Evolutionary conservation across 2,113 vertebrate species (phyloP).

Genomic region (Patagioenas fasciata): DNA sequence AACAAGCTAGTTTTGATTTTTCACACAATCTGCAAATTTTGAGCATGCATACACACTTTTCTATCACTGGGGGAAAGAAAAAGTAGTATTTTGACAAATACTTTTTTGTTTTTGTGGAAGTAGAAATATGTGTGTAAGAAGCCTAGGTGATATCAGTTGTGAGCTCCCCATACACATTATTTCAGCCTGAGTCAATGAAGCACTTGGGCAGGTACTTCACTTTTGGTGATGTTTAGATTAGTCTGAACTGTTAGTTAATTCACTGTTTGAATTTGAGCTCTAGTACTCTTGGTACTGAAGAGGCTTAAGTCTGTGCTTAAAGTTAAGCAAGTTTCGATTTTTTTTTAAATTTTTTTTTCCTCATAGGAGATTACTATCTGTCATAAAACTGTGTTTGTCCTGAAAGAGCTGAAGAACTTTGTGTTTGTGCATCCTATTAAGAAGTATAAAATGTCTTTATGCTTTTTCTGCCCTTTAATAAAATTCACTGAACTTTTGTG

Average conservation of each 20-base stretch:
- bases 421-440: neutral
- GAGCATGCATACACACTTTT: neutral
- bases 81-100: neutral
- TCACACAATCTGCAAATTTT: neutral
- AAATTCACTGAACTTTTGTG: neutral
- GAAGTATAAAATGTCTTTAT: neutral
- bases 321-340: neutral
- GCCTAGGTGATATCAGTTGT: neutral
- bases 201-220: neutral
- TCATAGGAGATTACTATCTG: neutral
- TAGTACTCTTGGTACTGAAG: neutral
- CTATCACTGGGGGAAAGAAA: neutral
- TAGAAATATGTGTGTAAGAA: neutral
- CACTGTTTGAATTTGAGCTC: neutral
- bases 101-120: neutral
- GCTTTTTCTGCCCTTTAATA: neutral
- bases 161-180: neutral
- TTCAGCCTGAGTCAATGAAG: neutral
- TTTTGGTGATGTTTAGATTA: neutral
- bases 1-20: neutral
- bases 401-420: neutral
- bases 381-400: neutral
- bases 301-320: neutral
- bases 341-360: neutral
- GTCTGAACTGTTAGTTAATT: neutral